Percentiles rank a stretch among this genome's conserved stretches.
These are phyloP conservation scores for fruit fly (Drosophila melanogaster) DNA, from an alignment of 1,140 invertebrate species.

Conservation along the genomic window Release_6_plus_ISO1_MT NT_033779.5:13038001-13038500, in stretches of 20 bases:
- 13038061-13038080: slow-evolving; percentile 3
- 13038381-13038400: background rate
- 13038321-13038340: background rate
- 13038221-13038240: slow-evolving; percentile 36
- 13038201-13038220: slow-evolving; percentile 43
- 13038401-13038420: background rate
- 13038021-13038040: slow-evolving; percentile 20
- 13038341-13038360: background rate
- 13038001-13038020: slow-evolving; percentile 60
- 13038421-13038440: too few relatives aligned
- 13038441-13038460: too few relatives aligned
- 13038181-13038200: slow-evolving; percentile 21
- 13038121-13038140: slow-evolving; percentile 26
- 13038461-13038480: too few relatives aligned
- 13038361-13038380: too few relatives aligned
- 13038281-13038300: background rate
- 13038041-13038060: slow-evolving; percentile 13
- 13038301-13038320: background rate
- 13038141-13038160: slow-evolving; percentile 73
- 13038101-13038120: slow-evolving; percentile 29
- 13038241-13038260: slow-evolving; percentile 17
- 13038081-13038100: slow-evolving; percentile 34
- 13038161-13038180: slow-evolving; percentile 62
- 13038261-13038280: slow-evolving; percentile 29
- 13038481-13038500: too few relatives aligned